Evolutionary conservation across 2,797 vertebrate genomes (phyloP).

Genomic region (Heteromormyrus szaboi): DNA sequence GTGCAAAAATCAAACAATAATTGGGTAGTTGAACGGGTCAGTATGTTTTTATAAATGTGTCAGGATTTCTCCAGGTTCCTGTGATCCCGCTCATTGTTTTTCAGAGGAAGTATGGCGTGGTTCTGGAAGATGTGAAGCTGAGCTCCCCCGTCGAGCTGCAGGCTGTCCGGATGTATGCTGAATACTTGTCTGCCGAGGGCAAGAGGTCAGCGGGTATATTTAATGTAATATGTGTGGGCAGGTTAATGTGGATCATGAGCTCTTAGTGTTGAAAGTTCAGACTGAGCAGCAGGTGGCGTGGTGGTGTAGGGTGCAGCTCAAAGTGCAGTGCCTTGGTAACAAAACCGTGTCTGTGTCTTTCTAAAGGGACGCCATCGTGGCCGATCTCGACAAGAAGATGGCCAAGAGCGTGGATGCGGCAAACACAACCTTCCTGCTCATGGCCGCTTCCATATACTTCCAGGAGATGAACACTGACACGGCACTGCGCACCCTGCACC

Average conservation of each 20-base stretch:
- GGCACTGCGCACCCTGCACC: constrained; percentile 79
- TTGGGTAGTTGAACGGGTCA: background rate
- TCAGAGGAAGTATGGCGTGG: constrained; percentile 53
- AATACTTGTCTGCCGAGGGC: constrained; percentile 75
- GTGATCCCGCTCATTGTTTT: background rate
- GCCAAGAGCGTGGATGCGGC: constrained; percentile 78
- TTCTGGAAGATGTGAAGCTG: constrained; percentile 84
- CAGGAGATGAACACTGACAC: constrained; percentile 79
- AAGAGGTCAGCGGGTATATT: constrained; percentile 61
- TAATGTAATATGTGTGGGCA: background rate
- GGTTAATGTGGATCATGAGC: background rate
- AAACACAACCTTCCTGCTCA: constrained; percentile 84
- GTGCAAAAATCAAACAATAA: background rate
- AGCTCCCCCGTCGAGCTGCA: constrained; percentile 77
- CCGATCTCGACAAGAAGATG: constrained; percentile 86
- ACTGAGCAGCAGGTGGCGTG: background rate
- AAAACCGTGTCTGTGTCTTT: background rate
- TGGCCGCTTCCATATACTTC: constrained; percentile 86
- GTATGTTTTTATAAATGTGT: background rate
- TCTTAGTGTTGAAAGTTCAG: background rate
- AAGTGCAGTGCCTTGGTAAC: background rate
- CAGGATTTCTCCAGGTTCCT: background rate
- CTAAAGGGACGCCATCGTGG: constrained; percentile 72
- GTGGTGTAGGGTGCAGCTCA: background rate
- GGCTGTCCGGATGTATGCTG: constrained; percentile 84